Conservation (phyloP, 1,140 invertebrate genomes). For the Heliconius congener region DNA sequence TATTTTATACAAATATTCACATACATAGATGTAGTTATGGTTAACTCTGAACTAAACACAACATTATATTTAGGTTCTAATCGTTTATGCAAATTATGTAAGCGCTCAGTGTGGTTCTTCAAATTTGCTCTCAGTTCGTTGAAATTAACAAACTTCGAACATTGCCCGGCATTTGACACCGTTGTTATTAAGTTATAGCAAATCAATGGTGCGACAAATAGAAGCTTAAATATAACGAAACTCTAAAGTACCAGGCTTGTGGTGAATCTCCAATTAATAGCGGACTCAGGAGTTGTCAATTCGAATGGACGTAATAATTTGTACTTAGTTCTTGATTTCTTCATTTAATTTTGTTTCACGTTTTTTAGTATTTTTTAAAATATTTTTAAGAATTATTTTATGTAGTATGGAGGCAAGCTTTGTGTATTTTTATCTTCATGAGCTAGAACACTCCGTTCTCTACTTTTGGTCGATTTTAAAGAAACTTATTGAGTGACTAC, state of each 20-base stretch:
- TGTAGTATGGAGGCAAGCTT: too few species aligned
- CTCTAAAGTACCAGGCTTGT: constrained; percentile 51
- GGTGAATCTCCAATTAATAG: constrained; percentile 68
- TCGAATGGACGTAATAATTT: constrained; percentile 65
- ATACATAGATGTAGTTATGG: too few species aligned
- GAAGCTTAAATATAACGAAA: constrained; percentile 65
- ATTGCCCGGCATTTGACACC: constrained; percentile 28
- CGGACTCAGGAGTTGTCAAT: constrained; percentile 66
- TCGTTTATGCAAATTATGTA: constrained; percentile 33
- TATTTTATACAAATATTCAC: too few species aligned
- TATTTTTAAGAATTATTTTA: background rate
- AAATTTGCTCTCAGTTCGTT: constrained; percentile 33
- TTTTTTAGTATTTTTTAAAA: constrained; percentile 14
- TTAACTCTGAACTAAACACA: constrained; percentile 12
- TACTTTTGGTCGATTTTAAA: too few species aligned
- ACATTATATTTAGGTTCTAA: constrained; percentile 7
- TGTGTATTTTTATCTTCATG: too few species aligned
- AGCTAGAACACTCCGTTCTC: too few species aligned
- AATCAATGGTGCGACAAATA: constrained; percentile 66
- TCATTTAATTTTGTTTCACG: constrained; percentile 34
- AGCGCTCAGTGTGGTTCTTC: constrained; percentile 24
- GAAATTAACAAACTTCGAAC: constrained; percentile 28
- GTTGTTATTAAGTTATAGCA: constrained; percentile 43
- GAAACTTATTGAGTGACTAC: too few species aligned
- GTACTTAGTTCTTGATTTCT: constrained; percentile 40